Evolutionary conservation across 2,888 invertebrate species (phyloP), one percentile per base, ranked within the genome.

Genomic region (Scelioninae gen. 2): DNA sequence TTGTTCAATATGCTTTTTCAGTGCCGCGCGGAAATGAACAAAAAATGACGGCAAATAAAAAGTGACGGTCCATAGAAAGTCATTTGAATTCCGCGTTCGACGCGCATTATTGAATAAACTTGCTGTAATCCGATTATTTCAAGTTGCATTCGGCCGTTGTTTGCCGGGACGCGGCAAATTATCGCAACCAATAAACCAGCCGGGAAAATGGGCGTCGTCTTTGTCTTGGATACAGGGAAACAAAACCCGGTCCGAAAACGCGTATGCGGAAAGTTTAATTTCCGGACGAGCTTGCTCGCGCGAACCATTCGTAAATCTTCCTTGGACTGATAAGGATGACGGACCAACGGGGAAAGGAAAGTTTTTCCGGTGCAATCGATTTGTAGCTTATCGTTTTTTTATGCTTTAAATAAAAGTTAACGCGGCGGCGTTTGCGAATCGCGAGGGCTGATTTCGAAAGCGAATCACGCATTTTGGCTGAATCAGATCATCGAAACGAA

Each of bases 301-400:
- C 55, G 43, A 63, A 16, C 58, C 53, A 28, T 73, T 48, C 65
- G 70, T 73, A 75, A 70, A 75, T 75, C 61, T 75, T 65, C 39
- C 6, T 35, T 43, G 37, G 46, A 41, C 61, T 69, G 72, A 73
- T 73, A 69, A 69, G 70, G 61, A 57, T 63, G 69, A 57, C 57
- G 43, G 57, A 45, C 31, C 16, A 64, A 55, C 50, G 64, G n/a
- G n/a, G n/a, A 69, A 72, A 69, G 69, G 50, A 69, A 69, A 57
- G 50, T 75, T 69, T 72, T 75, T 72, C 65, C 52, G 28, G 50
- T 61, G 55, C 55, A 58, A 75, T 73, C 75, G 72, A 73, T 73
- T 69, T 52, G 63, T 58, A 73, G 61, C 65, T 57, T 69, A 65
- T 65, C 57, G 57, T n/a, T 61, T 69, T 46, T 55, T 35, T 46